Percentiles rank a stretch among this genome's conserved stretches.
Conservation (phyloP, 2,888 invertebrate species). For the Masnerella sp. region DNA sequence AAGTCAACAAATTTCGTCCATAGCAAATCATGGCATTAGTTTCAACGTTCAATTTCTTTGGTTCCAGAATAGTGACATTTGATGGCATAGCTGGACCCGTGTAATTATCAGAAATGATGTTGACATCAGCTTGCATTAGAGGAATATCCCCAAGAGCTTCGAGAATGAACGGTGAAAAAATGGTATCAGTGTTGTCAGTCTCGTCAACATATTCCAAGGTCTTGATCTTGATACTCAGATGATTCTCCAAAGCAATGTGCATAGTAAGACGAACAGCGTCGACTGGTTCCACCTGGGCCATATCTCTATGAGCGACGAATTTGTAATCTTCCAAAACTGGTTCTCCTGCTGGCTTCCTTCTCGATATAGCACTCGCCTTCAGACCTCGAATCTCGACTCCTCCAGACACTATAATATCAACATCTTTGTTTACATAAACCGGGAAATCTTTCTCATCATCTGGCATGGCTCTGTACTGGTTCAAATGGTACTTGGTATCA, state of each 20-base stretch:
- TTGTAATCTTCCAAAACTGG: constrained; percentile 78
- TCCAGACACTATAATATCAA: constrained; percentile 78
- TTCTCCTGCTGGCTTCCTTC: constrained; percentile 77
- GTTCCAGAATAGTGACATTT: constrained; percentile 81
- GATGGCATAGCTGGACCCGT: constrained; percentile 78
- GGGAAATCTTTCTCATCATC: constrained; percentile 70
- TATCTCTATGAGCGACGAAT: constrained; percentile 79
- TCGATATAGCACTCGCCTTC: constrained; percentile 80
- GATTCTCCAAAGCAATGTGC: constrained; percentile 80
- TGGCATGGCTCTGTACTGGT: constrained; percentile 64
- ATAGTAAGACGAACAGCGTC: constrained; percentile 73
- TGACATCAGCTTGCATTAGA: constrained; percentile 83
- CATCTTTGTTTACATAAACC: constrained; percentile 73
- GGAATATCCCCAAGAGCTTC: constrained; percentile 84
- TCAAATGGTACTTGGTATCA: constrained; percentile 78
- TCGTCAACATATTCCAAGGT: constrained; percentile 72
- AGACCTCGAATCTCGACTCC: constrained; percentile 82
- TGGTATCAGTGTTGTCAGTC: constrained; percentile 67
- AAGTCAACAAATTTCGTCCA: constrained; percentile 79
- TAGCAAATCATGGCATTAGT: constrained; percentile 79
- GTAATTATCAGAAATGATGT: constrained; percentile 78
- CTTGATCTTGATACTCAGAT: constrained; percentile 70
- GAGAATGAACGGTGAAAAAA: constrained; percentile 80
- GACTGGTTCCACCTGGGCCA: constrained; percentile 63
- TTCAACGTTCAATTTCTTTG: constrained; percentile 79